These are phyloP conservation scores for Megathymus violae DNA, from an alignment of 1,140 invertebrate genomes.

Conservation along the genomic window DNA sequence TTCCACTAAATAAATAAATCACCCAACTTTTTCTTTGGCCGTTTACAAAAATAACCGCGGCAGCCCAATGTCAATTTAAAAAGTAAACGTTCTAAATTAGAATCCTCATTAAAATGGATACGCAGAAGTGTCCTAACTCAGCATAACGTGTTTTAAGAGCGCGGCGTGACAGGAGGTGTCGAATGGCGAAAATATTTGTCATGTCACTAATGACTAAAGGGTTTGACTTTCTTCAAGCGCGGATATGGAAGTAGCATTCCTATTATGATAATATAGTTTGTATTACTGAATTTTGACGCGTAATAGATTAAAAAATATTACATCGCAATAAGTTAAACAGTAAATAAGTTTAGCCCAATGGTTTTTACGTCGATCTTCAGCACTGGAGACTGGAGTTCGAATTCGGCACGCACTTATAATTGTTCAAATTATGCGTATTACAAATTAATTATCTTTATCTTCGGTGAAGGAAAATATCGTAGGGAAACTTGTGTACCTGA, in stretches of 20 bases:
- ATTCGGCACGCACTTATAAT: too few species aligned
- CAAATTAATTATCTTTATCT: too few species aligned
- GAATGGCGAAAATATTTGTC: conserved; percentile 70
- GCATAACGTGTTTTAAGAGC: conserved; percentile 51
- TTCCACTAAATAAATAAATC: conserved; percentile 29
- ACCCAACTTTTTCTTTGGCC: conserved; percentile 24
- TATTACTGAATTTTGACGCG: too few species aligned
- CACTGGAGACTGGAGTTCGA: too few species aligned
- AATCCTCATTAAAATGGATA: conserved; percentile 69
- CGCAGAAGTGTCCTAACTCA: conserved; percentile 57
- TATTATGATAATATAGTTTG: conserved; percentile 2
- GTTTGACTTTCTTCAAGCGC: conserved; percentile 53
- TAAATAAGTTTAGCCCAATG: too few species aligned
- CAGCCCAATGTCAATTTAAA: conserved; percentile 59
- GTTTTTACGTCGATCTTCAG: too few species aligned
- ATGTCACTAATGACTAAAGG: conserved; percentile 65
- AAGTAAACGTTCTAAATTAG: conserved; percentile 61
- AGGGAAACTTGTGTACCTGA: too few species aligned
- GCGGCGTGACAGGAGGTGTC: conserved; percentile 53
- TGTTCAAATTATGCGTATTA: too few species aligned
- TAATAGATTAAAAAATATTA: too few species aligned
- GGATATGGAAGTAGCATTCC: conserved; percentile 10
- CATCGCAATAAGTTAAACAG: too few species aligned
- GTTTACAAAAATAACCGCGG: conserved; percentile 33
- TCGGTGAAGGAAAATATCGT: too few species aligned